Percentiles rank a stretch among this genome's conserved stretches.
Evolutionary conservation across 2,888 invertebrate genomes (phyloP).

Genomic region (Apamea epomidion): DNA sequence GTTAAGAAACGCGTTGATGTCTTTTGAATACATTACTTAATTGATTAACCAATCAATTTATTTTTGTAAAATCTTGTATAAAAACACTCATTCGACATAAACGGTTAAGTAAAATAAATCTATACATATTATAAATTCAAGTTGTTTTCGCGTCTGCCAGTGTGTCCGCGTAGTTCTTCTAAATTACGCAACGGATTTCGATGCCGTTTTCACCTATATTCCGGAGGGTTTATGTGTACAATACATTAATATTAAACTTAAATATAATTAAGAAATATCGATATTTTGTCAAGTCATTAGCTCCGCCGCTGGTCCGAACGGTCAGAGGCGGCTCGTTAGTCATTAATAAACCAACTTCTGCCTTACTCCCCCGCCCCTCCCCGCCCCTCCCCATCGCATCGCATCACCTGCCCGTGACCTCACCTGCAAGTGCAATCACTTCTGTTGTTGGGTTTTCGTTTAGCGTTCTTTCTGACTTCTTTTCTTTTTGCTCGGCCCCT

Average conservation of each 20-base stretch:
- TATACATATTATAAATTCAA: neutral
- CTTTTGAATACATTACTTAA: constrained; percentile 44
- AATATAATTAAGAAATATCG: too few species aligned
- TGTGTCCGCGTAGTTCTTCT: neutral
- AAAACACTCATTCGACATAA: neutral
- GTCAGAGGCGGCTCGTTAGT: too few species aligned
- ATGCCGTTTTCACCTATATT: neutral
- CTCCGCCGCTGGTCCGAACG: too few species aligned
- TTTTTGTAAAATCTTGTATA: constrained; percentile 3
- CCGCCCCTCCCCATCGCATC: too few species aligned
- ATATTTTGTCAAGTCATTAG: too few species aligned
- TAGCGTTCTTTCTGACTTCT: too few species aligned
- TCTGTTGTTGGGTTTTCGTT: too few species aligned
- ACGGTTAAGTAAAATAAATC: neutral
- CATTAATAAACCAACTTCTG: too few species aligned
- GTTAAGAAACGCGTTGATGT: constrained; percentile 50
- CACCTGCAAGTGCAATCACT: too few species aligned
- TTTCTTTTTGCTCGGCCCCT: too few species aligned
- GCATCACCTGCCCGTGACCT: too few species aligned
- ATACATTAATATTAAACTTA: neutral
- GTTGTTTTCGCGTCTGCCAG: neutral
- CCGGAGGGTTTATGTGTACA: neutral
- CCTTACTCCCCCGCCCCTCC: too few species aligned
- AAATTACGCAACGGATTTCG: neutral
- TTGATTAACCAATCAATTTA: constrained; percentile 25